Conservation (phyloP, 2,113 vertebrate genomes). For the Amazona guildingii region DNA sequence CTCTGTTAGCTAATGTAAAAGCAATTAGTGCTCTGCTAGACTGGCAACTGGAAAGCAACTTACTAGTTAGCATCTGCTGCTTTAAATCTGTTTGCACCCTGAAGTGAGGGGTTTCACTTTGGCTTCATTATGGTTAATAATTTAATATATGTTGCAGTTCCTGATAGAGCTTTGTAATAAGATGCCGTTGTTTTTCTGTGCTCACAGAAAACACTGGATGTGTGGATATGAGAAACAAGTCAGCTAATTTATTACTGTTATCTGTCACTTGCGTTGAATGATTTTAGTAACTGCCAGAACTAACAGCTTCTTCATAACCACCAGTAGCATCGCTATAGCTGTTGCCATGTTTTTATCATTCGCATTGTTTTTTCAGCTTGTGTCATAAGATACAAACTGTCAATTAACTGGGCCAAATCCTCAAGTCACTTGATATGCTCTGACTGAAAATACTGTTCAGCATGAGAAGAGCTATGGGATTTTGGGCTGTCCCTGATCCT, state of each 20-base stretch:
- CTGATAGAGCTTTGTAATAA: background rate
- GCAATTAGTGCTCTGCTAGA: background rate
- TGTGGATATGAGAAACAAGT: background rate
- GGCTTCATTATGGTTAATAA: background rate
- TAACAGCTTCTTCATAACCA: background rate
- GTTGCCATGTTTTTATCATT: background rate
- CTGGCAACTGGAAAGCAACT: background rate
- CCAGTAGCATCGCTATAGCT: background rate
- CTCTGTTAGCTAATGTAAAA: background rate
- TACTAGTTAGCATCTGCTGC: background rate
- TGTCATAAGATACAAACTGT: background rate
- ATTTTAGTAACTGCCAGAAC: conserved; percentile 3
- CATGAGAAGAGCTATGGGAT: background rate
- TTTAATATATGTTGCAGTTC: background rate
- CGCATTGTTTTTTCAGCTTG: background rate
- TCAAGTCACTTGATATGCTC: background rate
- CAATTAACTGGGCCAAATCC: background rate
- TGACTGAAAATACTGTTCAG: background rate
- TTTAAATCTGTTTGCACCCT: background rate
- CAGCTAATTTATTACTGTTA: conserved; percentile 3
- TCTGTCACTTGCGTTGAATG: background rate
- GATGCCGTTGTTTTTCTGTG: background rate
- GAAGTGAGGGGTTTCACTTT: background rate
- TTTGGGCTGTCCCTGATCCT: background rate
- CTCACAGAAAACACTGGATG: background rate